Base-by-base conservation (phyloP, 2,888 invertebrate species). In the Hoplodrina blanda region DNA sequence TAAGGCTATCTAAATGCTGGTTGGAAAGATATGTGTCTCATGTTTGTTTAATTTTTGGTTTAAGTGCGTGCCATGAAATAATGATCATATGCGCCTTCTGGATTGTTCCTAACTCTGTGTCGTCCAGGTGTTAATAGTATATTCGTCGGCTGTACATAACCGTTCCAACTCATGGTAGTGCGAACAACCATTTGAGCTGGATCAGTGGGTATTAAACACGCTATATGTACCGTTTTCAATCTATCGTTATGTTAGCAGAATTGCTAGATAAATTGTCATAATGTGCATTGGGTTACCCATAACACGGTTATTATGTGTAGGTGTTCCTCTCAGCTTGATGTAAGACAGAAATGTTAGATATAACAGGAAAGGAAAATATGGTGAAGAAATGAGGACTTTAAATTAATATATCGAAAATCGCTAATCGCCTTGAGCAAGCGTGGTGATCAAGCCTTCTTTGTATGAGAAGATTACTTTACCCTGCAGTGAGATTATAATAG, bases 181-280 rank as follows among this genome's bases (percentile, higher is more conserved):
- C 10, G 49, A 73, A 49, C 62, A 49, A 8, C n/a, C 71, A 4
- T 49, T 55, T 33, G 30, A 62, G 11, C 30, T 50, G 20, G 17
- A 44, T 56, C n/a, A n/a, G 17, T 37, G 62, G 13, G 17, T 37
- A 52, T 37, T 62, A 55, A 55, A 20, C 20, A 46, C 25, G 44
- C 11, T 25, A 13, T n/a, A 6, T 41, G 10, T 66, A 15, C 15
- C 3, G 6, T 33, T 20, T 41, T 62, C 53, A 53, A 61, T 61
- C 10, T 41, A 20, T n/a, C 11, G 62, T 55, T n/a, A 54, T 46
- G 25, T 54, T 41, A 5, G 17, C 6, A 11, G 33, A 55, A 62
- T 55, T 25, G 25, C 37, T 37, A 20, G 1, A 15, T n/a, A 13
- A 30, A 61, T 54, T 41, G 30, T 15, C 52, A 6, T 0, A 20